Base-by-base conservation (phyloP, 2,888 invertebrate genomes). In the Drosophila falleni region DNA sequence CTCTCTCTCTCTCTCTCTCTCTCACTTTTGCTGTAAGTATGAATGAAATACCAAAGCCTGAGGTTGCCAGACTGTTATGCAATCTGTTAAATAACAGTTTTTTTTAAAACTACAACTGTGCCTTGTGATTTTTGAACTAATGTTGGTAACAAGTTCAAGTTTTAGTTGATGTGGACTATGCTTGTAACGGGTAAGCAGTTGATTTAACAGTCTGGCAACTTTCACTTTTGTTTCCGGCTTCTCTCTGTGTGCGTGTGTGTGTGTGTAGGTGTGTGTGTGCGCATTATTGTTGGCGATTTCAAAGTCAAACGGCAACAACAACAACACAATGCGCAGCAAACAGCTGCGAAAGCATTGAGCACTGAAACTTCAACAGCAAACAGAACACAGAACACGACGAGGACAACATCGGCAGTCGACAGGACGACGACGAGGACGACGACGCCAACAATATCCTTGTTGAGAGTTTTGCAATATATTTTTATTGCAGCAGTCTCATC, bases 401-500 rank as follows among this genome's bases (percentile, higher is more conserved):
- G 67, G 70, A 77, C 56, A 72, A 71, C 81, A 68, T 71, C 78
- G 78, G 67, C 65, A 74, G 76, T 49, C 75, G 70, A 68, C 66
- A 73, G 68, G 78, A 67, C 65, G 71, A 50, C 49, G 55, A 50
- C 60, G 70, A 67, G 69, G 64, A 19, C 16, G 67, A 44, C 70
- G 61, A 70, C 72, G 71, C 66, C 79, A 76, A 70, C 81, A 79
- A 62, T 81, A 89, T 89, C 90, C 90, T 89, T 86, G 89, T 85
- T 85, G 84, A 89, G 87, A 88, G 90, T 89, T 90, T 89, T 78
- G 88, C 90, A 88, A 89, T 86, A 87, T 82, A 85, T 76, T 87
- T 83, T 80, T 88, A 89, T 87, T 89, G 88, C 88, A 83, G 89
- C 91, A 90, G 90, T 91, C 89, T 80, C 80, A 83, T 78, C 87